phyloP scores from a whole-genome alignment of 2,797 vertebrate genomes.

The Mustela erminea region DNA sequence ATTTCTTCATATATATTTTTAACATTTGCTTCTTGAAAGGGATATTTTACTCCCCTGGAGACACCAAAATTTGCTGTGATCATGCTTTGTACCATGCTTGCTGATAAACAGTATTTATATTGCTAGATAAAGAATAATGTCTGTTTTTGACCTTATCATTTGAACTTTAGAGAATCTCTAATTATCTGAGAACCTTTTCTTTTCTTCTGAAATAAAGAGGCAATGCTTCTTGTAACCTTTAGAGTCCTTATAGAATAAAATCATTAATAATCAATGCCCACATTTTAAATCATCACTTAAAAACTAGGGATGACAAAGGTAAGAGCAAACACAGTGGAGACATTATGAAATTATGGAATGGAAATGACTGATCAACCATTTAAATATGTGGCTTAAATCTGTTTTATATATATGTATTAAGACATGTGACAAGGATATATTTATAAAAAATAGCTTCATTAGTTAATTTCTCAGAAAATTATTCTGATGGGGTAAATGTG shows the following conservation, averaged over 20 bases:
- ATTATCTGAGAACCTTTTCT: slow-evolving; percentile 47
- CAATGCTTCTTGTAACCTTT: not conserved
- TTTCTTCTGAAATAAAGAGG: slow-evolving; percentile 59
- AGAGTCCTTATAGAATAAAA: slow-evolving; percentile 48
- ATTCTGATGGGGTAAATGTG: not conserved
- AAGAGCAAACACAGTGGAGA: not conserved
- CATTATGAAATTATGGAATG: not conserved
- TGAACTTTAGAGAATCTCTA: slow-evolving; percentile 60
- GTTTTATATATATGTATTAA: not conserved
- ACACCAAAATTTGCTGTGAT: not conserved
- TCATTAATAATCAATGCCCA: slow-evolving; percentile 20
- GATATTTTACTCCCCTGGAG: not conserved
- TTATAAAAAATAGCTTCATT: slow-evolving; percentile 23
- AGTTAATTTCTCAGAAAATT: slow-evolving; percentile 37
- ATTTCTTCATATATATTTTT: not conserved
- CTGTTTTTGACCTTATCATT: slow-evolving; percentile 13
- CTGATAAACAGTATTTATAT: not conserved
- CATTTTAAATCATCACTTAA: not conserved
- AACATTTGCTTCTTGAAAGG: not conserved
- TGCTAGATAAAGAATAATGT: not conserved
- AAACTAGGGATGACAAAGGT: not conserved
- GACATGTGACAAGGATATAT: not conserved
- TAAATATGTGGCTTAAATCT: not conserved
- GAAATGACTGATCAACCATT: not conserved
- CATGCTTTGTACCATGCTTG: not conserved